Conservation (phyloP, 2,888 invertebrate species). For the Dexiosoma caninum region DNA sequence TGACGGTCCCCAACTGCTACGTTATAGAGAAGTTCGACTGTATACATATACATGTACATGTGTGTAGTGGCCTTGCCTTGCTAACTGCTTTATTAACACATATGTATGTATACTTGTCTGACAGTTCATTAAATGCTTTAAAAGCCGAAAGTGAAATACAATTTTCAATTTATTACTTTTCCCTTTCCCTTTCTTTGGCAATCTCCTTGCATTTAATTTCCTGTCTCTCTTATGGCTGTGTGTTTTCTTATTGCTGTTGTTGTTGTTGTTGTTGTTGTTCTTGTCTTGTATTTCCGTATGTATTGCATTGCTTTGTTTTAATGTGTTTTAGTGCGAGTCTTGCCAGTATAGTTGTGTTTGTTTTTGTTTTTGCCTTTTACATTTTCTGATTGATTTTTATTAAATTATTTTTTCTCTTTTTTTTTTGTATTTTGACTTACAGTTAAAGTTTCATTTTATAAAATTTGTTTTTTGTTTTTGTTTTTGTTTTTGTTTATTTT, state of each 20-base stretch:
- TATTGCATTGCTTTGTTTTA: not conserved
- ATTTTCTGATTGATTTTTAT: constrained; percentile 59
- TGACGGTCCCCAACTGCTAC: too few relatives aligned
- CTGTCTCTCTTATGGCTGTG: not conserved
- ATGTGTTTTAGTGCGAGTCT: constrained; percentile 29
- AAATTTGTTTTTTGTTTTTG: constrained; percentile 52
- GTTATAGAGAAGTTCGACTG: too few relatives aligned
- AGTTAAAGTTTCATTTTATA: constrained; percentile 66
- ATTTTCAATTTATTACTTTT: not conserved
- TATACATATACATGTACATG: too few relatives aligned
- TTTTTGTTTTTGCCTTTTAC: constrained; percentile 49
- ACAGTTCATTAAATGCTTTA: not conserved
- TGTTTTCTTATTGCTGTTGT: not conserved
- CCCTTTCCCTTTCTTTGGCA: not conserved
- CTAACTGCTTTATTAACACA: not conserved
- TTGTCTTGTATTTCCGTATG: not conserved
- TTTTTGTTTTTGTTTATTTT: too few relatives aligned
- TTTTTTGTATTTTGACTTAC: constrained; percentile 56
- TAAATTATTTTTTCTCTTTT: constrained; percentile 27
- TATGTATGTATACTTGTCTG: too few relatives aligned
- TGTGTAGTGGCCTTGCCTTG: too few relatives aligned
- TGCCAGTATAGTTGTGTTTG: constrained; percentile 42
- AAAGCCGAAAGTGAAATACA: not conserved
- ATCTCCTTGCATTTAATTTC: not conserved
- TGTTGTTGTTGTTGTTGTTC: not conserved